A percentile compares a stretch with the other conserved stretches of the same genome.
Evolutionary conservation across 2,888 invertebrate genomes (phyloP).

Genomic region (Drosophila subquinaria): DNA sequence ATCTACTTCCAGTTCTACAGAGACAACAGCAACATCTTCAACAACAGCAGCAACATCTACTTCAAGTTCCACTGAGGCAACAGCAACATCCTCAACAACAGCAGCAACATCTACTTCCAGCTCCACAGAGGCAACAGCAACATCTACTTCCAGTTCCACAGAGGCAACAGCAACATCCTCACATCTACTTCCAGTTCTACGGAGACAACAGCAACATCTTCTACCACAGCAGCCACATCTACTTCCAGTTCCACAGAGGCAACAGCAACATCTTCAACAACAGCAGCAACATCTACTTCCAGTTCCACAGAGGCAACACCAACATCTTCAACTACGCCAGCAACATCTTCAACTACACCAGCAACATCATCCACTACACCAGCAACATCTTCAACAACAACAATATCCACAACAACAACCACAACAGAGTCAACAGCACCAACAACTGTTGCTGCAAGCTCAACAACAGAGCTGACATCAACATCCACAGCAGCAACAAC

Average conservation of each 20-base stretch:
- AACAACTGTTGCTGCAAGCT: slow-evolving; percentile 2
- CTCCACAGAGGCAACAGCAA: slow-evolving; percentile 1
- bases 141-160: slow-evolving; percentile 25
- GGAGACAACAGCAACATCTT: slow-evolving; percentile 24
- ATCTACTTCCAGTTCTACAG: slow-evolving; percentile 24
- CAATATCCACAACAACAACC: background rate
- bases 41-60: slow-evolving; percentile 1
- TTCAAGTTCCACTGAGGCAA: slow-evolving; percentile 5
- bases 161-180: slow-evolving; percentile 21
- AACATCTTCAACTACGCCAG: slow-evolving; percentile 2
- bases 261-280: slow-evolving; percentile 11
- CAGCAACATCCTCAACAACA: slow-evolving; percentile 4
- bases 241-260: slow-evolving; percentile 3
- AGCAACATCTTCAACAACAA: background rate
- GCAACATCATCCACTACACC: slow-evolving; percentile 24
- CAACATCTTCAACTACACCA: background rate
- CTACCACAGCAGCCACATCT: background rate
- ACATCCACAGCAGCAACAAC: background rate
- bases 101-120: slow-evolving; percentile 4
- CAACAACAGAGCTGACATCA: slow-evolving; percentile 5
- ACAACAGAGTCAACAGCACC: slow-evolving; percentile 16
- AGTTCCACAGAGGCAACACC: slow-evolving; percentile 26
- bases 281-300: slow-evolving; percentile 19
- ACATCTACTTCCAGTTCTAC: slow-evolving; percentile 4
- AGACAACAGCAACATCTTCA: slow-evolving; percentile 24